A percentile compares a stretch with the other conserved stretches of the same genome.
Conservation (phyloP, 37 sponge, comb jelly and placozoan genomes). For the Tethya wilhelma region DNA sequence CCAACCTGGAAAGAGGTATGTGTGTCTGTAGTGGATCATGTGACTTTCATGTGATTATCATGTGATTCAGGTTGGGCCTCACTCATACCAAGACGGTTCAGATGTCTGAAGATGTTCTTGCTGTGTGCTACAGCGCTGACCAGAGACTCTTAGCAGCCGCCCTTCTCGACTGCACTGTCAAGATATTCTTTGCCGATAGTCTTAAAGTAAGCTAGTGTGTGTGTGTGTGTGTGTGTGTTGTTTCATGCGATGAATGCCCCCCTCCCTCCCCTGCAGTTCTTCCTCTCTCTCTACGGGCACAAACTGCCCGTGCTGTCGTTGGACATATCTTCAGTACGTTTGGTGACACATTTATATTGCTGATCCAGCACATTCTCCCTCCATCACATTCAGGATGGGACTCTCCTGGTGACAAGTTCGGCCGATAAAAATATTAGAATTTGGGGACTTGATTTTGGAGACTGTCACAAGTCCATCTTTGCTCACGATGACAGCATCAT, state of each 20-base stretch:
- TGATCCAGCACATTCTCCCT: neutral
- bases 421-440: conserved; percentile 96
- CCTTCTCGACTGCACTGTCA: conserved; percentile 96
- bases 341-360: neutral
- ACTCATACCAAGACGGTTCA: conserved; percentile 78
- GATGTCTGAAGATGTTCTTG: conserved; percentile 92
- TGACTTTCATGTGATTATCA: no score
- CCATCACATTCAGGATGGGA: conserved; percentile 78
- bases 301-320: conserved; percentile 95
- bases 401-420: conserved; percentile 90
- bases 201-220: conserved; percentile 68
- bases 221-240: neutral
- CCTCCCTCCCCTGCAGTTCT: conserved; percentile 65
- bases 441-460: conserved; percentile 98
- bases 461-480: conserved; percentile 97
- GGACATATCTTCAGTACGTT: conserved; percentile 94
- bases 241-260: neutral
- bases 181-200: conserved; percentile 92
- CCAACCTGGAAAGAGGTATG: conserved; percentile 33
- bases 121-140: conserved; percentile 80
- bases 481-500: conserved; percentile 94
- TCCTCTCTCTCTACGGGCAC: conserved; percentile 95
- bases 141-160: conserved; percentile 82
- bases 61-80: conserved; percentile 19
- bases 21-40: no score